A percentile compares a stretch with the other conserved stretches of the same genome.
These are phyloP conservation scores for Oligia latruncula DNA, from an alignment of 2,888 invertebrate genomes.

Conservation along the genomic window DNA sequence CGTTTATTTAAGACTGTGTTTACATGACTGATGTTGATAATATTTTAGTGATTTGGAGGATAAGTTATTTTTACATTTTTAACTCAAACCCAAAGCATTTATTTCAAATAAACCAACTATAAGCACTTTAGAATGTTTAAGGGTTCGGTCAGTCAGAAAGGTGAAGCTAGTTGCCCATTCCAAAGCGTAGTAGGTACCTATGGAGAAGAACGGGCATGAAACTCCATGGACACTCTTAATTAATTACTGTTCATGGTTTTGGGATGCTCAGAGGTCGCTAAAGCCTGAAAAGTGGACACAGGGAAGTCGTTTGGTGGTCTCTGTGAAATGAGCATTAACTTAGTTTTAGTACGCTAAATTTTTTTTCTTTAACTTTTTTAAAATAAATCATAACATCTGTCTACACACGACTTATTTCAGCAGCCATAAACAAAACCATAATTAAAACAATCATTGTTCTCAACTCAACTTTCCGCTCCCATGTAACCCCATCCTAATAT, in stretches of 20 bases:
- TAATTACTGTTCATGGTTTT: background rate
- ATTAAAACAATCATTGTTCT: background rate
- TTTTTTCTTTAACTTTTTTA: background rate
- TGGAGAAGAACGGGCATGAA: too few relatives aligned
- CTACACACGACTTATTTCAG: background rate
- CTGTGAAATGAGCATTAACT: too few relatives aligned
- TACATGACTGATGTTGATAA: constrained; percentile 42
- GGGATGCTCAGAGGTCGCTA: background rate
- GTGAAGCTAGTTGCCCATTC: too few relatives aligned
- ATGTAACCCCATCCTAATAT: constrained; percentile 47
- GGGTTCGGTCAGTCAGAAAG: too few relatives aligned
- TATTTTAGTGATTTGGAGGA: background rate
- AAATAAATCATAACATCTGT: background rate
- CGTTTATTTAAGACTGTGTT: constrained; percentile 39
- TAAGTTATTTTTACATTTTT: background rate
- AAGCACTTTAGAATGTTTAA: too few relatives aligned
- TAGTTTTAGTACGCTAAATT: background rate
- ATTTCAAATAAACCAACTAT: too few relatives aligned
- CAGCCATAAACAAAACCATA: background rate
- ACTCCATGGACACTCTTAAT: too few relatives aligned
- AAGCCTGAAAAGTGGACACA: background rate
- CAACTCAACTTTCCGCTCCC: background rate
- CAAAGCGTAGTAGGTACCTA: too few relatives aligned
- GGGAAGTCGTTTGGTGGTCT: background rate
- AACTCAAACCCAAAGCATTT: too few relatives aligned